Evolutionary conservation across 2,888 invertebrate species (phyloP).

Genomic region (Drosophila flavopinicola): DNA sequence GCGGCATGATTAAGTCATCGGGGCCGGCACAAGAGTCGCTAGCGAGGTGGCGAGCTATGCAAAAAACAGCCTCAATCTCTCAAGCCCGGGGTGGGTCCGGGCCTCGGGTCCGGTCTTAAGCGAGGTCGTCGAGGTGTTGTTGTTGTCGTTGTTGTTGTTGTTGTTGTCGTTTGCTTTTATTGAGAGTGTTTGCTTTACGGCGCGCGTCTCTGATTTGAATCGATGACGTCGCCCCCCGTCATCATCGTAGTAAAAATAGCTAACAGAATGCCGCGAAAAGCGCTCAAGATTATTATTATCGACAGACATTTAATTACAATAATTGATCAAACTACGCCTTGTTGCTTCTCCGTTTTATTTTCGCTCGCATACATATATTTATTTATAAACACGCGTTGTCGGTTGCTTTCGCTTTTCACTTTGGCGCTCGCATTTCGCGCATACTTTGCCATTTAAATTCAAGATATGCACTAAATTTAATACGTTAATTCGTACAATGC

Average conservation of each 20-base stretch:
- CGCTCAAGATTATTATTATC: slow-evolving; percentile 42
- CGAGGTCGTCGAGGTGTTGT: slow-evolving; percentile 70
- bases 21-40: slow-evolving; percentile 13
- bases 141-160: slow-evolving; percentile 8
- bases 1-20: slow-evolving; percentile 75
- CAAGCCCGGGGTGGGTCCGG: slow-evolving; percentile 18
- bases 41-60: too few species aligned
- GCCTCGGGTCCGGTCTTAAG: slow-evolving; percentile 46
- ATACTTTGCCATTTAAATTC: slow-evolving; percentile 73
- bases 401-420: slow-evolving; percentile 52
- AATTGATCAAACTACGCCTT: slow-evolving; percentile 59
- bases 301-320: slow-evolving; percentile 52
- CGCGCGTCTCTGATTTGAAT: slow-evolving; percentile 59
- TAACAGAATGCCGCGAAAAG: slow-evolving; percentile 11
- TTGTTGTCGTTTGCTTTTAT: slow-evolving; percentile 8
- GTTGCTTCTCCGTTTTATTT: slow-evolving; percentile 32
- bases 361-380: slow-evolving; percentile 9
- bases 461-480: slow-evolving; percentile 68
- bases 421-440: slow-evolving; percentile 62
- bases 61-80: slow-evolving; percentile 53
- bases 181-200: slow-evolving; percentile 37
- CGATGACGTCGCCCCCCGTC: slow-evolving; percentile 61
- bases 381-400: slow-evolving; percentile 27
- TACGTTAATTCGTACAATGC: slow-evolving; percentile 57
- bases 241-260: slow-evolving; percentile 39